Evolutionary conservation across 2,113 vertebrate genomes (phyloP).

Genomic region (Vulpes vulpes): DNA sequence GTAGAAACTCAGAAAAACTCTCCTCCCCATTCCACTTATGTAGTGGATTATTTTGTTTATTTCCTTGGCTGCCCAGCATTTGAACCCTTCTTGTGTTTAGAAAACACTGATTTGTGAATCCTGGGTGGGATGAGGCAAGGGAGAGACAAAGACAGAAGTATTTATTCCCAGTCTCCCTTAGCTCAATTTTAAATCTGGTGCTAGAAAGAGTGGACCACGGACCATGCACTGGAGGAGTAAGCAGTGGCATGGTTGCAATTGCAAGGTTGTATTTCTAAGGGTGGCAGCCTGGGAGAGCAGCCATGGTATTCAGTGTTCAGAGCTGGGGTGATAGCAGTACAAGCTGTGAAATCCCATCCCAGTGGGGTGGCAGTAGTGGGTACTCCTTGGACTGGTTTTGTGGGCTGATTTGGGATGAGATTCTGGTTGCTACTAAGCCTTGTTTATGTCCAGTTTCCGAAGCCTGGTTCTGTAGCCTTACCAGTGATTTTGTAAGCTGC

Average conservation of each 20-base stretch:
- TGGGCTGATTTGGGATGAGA: not conserved
- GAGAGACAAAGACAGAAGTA: not conserved
- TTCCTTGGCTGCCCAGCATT: not conserved
- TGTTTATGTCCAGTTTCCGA: not conserved
- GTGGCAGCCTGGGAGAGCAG: not conserved
- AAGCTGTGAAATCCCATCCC: not conserved
- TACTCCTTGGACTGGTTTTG: not conserved
- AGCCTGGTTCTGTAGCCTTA: not conserved
- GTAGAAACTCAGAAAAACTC: not conserved
- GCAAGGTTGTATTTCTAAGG: not conserved
- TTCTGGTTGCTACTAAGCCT: not conserved
- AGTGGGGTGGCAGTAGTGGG: not conserved
- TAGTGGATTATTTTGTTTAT: not conserved
- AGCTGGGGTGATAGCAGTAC: not conserved
- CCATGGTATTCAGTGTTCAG: not conserved
- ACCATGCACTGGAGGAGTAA: not conserved
- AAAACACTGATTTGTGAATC: not conserved
- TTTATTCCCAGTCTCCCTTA: not conserved
- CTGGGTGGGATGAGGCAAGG: not conserved
- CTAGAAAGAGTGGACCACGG: not conserved
- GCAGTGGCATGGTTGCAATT: not conserved
- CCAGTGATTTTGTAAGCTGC: not conserved
- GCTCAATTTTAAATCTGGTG: not conserved
- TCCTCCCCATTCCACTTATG: not conserved
- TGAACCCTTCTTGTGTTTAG: slow-evolving; percentile 37